Conservation (phyloP, 2,888 invertebrate genomes). For the Ctenicera cuprea region DNA sequence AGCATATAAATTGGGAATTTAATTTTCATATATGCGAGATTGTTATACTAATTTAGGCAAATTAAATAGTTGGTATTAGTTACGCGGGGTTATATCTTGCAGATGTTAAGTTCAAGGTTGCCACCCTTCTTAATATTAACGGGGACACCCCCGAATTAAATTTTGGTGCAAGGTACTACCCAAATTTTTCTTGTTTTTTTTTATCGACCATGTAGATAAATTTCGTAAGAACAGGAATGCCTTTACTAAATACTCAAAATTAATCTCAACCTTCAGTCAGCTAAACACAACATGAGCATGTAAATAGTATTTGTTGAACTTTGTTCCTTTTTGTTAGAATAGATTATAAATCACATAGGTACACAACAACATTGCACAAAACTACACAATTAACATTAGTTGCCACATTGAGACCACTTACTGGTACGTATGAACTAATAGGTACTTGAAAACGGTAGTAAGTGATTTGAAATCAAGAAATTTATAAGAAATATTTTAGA, state of each 20-base stretch:
- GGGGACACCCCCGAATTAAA: conserved; percentile 8
- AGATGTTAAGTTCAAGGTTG: conserved; percentile 12
- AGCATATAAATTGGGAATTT: too few species aligned
- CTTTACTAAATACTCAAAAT: not conserved
- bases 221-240: not conserved
- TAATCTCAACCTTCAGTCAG: not conserved
- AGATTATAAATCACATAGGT: too few species aligned
- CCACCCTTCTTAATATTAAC: not conserved
- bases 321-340: conserved; percentile 1
- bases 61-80: conserved; percentile 4
- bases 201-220: not conserved
- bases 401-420: too few species aligned
- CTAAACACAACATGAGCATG: not conserved
- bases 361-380: too few species aligned
- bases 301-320: not conserved
- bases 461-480: too few species aligned
- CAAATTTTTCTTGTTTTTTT: not conserved
- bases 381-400: too few species aligned
- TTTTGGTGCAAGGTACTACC: not conserved
- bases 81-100: not conserved
- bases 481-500: too few species aligned
- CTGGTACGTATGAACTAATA: too few species aligned
- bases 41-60: not conserved
- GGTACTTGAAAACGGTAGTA: too few species aligned
- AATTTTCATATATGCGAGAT: too few species aligned